Percentiles rank a stretch among this genome's conserved stretches.
Conservation (phyloP, 2,113 vertebrate genomes). For the Phyllostomus hastatus region DNA sequence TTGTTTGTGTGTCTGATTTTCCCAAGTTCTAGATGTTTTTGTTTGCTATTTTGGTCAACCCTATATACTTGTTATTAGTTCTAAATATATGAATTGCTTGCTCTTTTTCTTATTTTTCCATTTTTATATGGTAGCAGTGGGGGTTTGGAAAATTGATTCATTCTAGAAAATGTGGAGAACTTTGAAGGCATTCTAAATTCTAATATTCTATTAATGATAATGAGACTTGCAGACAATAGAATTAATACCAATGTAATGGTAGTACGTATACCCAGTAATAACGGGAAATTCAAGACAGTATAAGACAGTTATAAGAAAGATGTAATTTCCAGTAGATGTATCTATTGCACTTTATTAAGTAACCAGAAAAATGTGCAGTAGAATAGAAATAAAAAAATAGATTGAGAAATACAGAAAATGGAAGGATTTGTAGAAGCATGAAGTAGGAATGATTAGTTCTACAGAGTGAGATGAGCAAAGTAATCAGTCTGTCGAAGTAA, state of each 20-base stretch:
- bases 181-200: not conserved
- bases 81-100: not conserved
- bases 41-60: not conserved
- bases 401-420: not conserved
- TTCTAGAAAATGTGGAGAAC: not conserved
- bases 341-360: not conserved
- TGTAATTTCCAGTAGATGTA: not conserved
- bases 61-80: not conserved
- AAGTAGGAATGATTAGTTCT: constrained; percentile 27
- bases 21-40: not conserved
- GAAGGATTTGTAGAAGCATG: constrained; percentile 40
- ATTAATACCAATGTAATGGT: not conserved
- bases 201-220: not conserved
- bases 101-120: not conserved
- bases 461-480: constrained; percentile 36
- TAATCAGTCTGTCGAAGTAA: not conserved
- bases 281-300: not conserved
- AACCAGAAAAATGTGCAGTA: not conserved
- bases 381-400: not conserved
- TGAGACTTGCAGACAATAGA: not conserved
- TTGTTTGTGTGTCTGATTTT: not conserved
- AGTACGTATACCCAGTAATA: not conserved
- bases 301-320: not conserved
- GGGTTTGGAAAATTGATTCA: not conserved
- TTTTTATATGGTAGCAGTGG: not conserved